Percentiles rank a stretch among this genome's conserved stretches.
These are phyloP conservation scores for Drosophila aldrichi DNA, from an alignment of 2,888 invertebrate species.

Conservation along the genomic window DNA sequence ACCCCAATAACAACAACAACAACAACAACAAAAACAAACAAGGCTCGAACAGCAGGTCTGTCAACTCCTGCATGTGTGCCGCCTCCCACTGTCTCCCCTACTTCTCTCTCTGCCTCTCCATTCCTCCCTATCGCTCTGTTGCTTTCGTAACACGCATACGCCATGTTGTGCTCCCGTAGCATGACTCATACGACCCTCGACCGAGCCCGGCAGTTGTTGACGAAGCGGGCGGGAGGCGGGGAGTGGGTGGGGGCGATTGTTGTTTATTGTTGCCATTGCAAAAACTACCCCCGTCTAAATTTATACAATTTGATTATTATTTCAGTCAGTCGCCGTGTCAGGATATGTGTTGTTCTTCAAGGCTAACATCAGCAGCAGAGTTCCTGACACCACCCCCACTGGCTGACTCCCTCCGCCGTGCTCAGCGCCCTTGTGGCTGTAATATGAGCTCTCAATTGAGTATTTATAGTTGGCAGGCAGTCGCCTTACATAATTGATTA, in stretches of 20 bases:
- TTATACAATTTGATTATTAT: slow-evolving; percentile 44
- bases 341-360: slow-evolving; percentile 31
- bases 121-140: background rate
- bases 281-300: slow-evolving; percentile 52
- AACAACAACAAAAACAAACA: slow-evolving; percentile 9
- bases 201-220: background rate
- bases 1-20: slow-evolving; percentile 35
- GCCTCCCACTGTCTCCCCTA: no score
- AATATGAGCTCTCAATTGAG: slow-evolving; percentile 36
- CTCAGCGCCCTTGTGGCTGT: background rate
- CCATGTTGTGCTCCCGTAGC: slow-evolving; percentile 47
- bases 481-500: slow-evolving; percentile 52
- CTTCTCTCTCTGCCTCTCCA: background rate
- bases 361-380: slow-evolving; percentile 27
- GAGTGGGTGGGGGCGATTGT: background rate
- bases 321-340: slow-evolving; percentile 9
- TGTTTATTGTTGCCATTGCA: slow-evolving; percentile 22
- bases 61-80: slow-evolving; percentile 37
- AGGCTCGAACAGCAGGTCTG: slow-evolving; percentile 24
- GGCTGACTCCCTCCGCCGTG: no score
- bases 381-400: background rate
- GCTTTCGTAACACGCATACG: slow-evolving; percentile 52
- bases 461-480: slow-evolving; percentile 36
- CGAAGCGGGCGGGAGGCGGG: background rate
- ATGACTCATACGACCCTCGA: slow-evolving; percentile 57